Evolutionary conservation across 2,888 invertebrate genomes (phyloP).

Genomic region (Drosophila mimetica): DNA sequence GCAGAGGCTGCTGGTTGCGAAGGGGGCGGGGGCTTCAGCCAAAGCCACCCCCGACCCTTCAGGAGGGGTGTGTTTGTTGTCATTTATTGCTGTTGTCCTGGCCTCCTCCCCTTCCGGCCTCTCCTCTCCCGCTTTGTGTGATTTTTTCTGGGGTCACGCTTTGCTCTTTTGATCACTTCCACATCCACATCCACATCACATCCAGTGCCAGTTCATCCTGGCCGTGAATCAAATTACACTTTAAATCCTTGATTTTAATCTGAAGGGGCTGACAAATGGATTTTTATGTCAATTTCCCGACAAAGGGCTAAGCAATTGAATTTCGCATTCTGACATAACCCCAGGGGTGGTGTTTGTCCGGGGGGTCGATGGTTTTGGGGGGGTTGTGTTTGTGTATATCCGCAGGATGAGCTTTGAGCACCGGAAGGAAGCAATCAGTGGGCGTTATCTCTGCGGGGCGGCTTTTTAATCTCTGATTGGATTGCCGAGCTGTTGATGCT

Average conservation of each 20-base stretch:
- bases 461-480: slow-evolving; percentile 82
- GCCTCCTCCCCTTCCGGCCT: slow-evolving; percentile 20
- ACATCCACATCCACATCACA: neutral
- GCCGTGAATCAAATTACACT: slow-evolving; percentile 83
- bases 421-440: slow-evolving; percentile 67
- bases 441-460: slow-evolving; percentile 60
- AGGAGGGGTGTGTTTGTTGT: slow-evolving; percentile 82
- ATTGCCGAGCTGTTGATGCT: slow-evolving; percentile 56
- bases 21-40: slow-evolving; percentile 3
- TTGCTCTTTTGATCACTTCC: slow-evolving; percentile 73
- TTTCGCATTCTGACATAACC: slow-evolving; percentile 78
- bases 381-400: slow-evolving; percentile 4
- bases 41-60: slow-evolving; percentile 1
- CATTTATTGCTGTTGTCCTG: slow-evolving; percentile 79
- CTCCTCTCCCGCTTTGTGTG: slow-evolving; percentile 56
- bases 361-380: neutral
- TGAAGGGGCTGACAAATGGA: slow-evolving; percentile 84
- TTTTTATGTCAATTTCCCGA: slow-evolving; percentile 81
- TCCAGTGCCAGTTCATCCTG: slow-evolving; percentile 15
- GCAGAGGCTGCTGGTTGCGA: slow-evolving; percentile 8
- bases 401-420: slow-evolving; percentile 1
- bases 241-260: slow-evolving; percentile 84
- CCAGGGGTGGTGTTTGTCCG: neutral
- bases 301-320: slow-evolving; percentile 78
- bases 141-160: slow-evolving; percentile 77